phyloP scores from a whole-genome alignment of 2,797 vertebrate species.

The Peromyscus melanophrys region DNA sequence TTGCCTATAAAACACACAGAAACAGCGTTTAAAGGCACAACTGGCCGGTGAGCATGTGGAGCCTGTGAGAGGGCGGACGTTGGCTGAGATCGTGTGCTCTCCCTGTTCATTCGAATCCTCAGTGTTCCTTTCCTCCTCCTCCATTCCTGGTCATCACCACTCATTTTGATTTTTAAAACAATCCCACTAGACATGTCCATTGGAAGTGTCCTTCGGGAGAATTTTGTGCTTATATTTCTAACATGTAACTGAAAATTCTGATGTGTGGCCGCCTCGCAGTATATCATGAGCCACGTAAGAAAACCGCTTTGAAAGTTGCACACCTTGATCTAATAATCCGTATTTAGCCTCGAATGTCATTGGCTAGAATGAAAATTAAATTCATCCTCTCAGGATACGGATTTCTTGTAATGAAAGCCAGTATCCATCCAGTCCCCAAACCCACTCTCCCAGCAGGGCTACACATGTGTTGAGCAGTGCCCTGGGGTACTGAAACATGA shows the following conservation, averaged over 20 bases:
- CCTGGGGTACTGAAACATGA: background rate
- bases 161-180: conserved; percentile 43
- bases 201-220: background rate
- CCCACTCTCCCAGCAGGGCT: background rate
- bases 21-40: background rate
- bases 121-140: fast-evolving
- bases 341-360: conserved; percentile 1
- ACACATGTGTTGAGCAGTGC: background rate
- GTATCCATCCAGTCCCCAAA: background rate
- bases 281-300: background rate
- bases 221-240: background rate
- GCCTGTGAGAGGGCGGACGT: background rate
- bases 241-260: background rate
- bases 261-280: background rate
- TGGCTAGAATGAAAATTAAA: conserved; percentile 45
- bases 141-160: background rate
- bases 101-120: fast-evolving
- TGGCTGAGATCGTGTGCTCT: fast-evolving
- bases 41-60: fast-evolving
- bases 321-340: conserved; percentile 27
- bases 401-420: conserved; percentile 36
- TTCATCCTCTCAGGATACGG: conserved; percentile 2
- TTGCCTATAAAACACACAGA: background rate
- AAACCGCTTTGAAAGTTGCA: background rate
- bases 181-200: background rate